These are phyloP conservation scores for Ectropis grisescens DNA, from an alignment of 1,140 invertebrate genomes.

Conservation along the genomic window DNA sequence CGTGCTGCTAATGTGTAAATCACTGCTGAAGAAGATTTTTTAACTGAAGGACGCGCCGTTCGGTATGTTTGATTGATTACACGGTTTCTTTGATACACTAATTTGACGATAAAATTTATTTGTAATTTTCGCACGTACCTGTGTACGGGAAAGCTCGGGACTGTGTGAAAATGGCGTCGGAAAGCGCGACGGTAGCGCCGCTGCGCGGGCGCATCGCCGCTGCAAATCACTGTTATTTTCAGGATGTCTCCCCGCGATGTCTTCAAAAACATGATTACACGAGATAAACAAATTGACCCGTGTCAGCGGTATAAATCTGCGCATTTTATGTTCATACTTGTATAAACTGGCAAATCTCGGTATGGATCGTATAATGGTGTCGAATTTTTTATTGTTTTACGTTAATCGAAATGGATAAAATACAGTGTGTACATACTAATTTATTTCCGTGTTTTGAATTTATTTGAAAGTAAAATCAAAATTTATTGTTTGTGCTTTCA, in stretches of 20 bases:
- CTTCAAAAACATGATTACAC: constrained; percentile 48
- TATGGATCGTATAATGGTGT: too few relatives aligned
- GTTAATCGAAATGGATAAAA: too few relatives aligned
- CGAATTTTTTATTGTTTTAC: too few relatives aligned
- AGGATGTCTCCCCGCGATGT: constrained; percentile 66
- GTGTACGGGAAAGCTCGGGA: constrained; percentile 56
- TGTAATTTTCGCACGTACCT: constrained; percentile 36
- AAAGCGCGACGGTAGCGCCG: constrained; percentile 49
- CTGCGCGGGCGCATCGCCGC: constrained; percentile 46
- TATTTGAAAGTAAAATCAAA: too few relatives aligned
- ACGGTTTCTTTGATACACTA: background rate
- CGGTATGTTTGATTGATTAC: background rate
- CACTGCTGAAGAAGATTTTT: too few relatives aligned
- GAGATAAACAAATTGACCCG: constrained; percentile 14
- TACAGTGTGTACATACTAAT: too few relatives aligned
- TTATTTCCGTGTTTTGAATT: too few relatives aligned
- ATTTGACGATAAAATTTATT: background rate
- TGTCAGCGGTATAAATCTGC: too few relatives aligned
- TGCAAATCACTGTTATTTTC: constrained; percentile 65
- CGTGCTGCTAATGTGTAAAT: constrained; percentile 4
- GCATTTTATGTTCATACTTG: too few relatives aligned
- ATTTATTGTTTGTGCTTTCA: too few relatives aligned
- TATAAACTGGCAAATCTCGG: too few relatives aligned
- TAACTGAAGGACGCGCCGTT: too few relatives aligned
- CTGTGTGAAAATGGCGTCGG: constrained; percentile 64